phyloP scores from a whole-genome alignment of 2,797 vertebrate species.

The Gorsachius magnificus region DNA sequence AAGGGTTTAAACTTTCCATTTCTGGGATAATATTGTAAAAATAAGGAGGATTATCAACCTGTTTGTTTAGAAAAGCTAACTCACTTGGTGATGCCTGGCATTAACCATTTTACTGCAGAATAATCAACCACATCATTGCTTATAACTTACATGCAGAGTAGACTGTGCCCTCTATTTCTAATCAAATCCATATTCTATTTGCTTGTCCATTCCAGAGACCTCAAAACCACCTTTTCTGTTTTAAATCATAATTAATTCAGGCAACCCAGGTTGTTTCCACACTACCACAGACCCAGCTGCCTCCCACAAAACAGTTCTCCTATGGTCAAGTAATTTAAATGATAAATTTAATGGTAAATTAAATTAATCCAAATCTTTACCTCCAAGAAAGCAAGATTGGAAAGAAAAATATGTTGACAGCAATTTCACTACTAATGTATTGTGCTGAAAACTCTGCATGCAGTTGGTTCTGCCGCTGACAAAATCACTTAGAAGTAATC shows the following conservation, averaged over 20 bases:
- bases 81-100: not conserved
- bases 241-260: not conserved
- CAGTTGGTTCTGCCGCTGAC: not conserved
- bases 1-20: not conserved
- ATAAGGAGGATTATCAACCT: not conserved
- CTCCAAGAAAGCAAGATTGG: not conserved
- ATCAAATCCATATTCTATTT: not conserved
- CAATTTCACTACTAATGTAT: not conserved
- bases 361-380: not conserved
- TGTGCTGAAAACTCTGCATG: not conserved
- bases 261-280: not conserved
- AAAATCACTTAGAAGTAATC: not conserved
- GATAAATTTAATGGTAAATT: not conserved
- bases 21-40: not conserved
- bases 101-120: not conserved
- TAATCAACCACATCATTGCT: not conserved
- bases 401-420: not conserved
- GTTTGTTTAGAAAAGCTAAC: not conserved
- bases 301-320: not conserved
- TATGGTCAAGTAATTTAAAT: not conserved
- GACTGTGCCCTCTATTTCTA: not conserved
- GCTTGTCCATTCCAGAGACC: not conserved
- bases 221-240: not conserved
- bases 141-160: not conserved
- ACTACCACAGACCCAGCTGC: not conserved